Conservation (phyloP, 2,113 vertebrate genomes). For the Catharus bicknelli region DNA sequence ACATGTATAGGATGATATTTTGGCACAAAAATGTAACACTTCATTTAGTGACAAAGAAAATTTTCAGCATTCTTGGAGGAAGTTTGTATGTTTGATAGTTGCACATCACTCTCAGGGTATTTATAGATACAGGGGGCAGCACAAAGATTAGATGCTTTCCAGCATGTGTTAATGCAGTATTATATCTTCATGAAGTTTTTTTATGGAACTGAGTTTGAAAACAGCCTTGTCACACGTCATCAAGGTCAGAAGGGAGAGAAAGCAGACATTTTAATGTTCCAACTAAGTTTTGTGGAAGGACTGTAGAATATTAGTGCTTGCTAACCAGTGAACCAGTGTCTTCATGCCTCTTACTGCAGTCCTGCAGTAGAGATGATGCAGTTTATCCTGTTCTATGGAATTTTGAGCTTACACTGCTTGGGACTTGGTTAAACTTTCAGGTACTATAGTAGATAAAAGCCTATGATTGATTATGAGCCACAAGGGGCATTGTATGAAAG, state of each 20-base stretch:
- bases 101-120: background rate
- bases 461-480: background rate
- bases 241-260: background rate
- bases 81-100: background rate
- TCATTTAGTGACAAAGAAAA: background rate
- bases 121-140: background rate
- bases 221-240: background rate
- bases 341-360: background rate
- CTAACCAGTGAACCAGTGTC: background rate
- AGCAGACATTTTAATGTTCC: background rate
- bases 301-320: background rate
- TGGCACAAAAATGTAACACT: background rate
- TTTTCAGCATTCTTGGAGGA: background rate
- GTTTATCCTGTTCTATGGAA: background rate
- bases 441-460: background rate
- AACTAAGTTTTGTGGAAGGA: background rate
- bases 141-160: background rate
- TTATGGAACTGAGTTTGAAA: background rate
- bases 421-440: background rate
- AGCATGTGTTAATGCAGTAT: background rate
- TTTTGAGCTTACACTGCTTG: background rate
- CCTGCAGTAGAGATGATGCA: background rate
- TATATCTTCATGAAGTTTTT: background rate
- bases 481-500: background rate
- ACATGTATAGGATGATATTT: background rate